A percentile compares a stretch with the other conserved stretches of the same genome.
phyloP scores from a whole-genome alignment of 2,797 vertebrate genomes.

The Botia almorhae region DNA sequence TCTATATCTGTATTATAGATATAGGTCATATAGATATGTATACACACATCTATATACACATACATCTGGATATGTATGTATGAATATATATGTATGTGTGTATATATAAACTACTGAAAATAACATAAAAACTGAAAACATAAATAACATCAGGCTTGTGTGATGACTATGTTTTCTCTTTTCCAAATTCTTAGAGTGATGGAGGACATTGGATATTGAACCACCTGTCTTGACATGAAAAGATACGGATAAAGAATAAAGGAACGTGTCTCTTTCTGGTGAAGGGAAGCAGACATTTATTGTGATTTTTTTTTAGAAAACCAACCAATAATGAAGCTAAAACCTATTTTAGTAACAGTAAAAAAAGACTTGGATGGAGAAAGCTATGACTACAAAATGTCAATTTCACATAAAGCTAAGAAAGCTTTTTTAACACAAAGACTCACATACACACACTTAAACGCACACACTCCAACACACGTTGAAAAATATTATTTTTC shows the following conservation, averaged over 20 bases:
- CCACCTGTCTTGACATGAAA: slow-evolving; percentile 47
- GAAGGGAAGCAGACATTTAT: slow-evolving; percentile 54
- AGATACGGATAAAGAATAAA: slow-evolving; percentile 50
- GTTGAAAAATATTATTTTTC: slow-evolving; percentile 60
- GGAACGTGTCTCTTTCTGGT: slow-evolving; percentile 45
- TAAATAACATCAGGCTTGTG: background rate
- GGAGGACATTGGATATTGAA: slow-evolving; percentile 29
- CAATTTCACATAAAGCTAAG: slow-evolving; percentile 56
- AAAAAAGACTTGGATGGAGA: slow-evolving; percentile 53
- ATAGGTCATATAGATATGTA: too few species aligned
- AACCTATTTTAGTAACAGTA: slow-evolving; percentile 79
- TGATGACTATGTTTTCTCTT: background rate
- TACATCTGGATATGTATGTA: too few species aligned
- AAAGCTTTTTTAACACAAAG: slow-evolving; percentile 56
- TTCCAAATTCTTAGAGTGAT: slow-evolving; percentile 13
- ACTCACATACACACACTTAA: slow-evolving; percentile 32
- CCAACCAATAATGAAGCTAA: slow-evolving; percentile 60
- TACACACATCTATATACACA: too few species aligned
- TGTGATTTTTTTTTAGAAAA: slow-evolving; percentile 60
- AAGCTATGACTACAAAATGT: slow-evolving; percentile 50
- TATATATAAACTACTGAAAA: too few species aligned
- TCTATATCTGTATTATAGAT: too few species aligned
- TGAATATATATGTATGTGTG: too few species aligned
- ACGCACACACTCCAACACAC: slow-evolving; percentile 46
- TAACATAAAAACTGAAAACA: too few species aligned